A percentile compares a stretch with the other conserved stretches of the same genome.
Evolutionary conservation across 1,140 invertebrate species (phyloP).

Genomic region (Drosophila quadrilineata): DNA sequence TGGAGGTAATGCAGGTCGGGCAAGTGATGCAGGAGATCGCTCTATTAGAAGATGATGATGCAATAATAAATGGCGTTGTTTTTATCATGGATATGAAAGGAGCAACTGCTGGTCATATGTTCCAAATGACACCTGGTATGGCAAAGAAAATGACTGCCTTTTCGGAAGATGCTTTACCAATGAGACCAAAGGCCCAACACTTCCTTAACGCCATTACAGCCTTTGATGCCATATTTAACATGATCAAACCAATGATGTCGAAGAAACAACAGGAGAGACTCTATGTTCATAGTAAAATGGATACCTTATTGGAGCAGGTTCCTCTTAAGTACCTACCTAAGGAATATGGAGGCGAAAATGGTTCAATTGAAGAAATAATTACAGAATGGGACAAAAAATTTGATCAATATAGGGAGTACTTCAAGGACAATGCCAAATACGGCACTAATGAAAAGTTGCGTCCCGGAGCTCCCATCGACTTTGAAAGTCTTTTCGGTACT

Average conservation of each 20-base stretch:
- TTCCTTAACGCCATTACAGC: conserved; percentile 82
- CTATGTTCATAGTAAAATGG: conserved; percentile 82
- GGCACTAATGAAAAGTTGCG: conserved; percentile 83
- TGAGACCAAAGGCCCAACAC: conserved; percentile 82
- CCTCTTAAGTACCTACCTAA: conserved; percentile 82
- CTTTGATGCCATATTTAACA: conserved; percentile 82
- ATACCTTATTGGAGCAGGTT: conserved; percentile 81
- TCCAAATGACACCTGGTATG: conserved; percentile 81
- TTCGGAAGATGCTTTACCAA: conserved; percentile 82
- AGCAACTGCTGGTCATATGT: conserved; percentile 80
- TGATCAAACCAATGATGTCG: conserved; percentile 82
- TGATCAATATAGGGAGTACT: conserved; percentile 83
- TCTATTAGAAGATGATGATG: conserved; percentile 81
- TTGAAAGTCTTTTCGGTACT: conserved; percentile 77
- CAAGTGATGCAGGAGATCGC: conserved; percentile 58
- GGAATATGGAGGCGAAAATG: conserved; percentile 84
- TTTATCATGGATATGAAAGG: conserved; percentile 82
- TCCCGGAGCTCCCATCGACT: conserved; percentile 84
- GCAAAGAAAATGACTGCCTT: conserved; percentile 82
- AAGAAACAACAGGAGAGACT: conserved; percentile 82
- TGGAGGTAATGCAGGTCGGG: conserved; percentile 52
- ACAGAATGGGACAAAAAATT: conserved; percentile 83
- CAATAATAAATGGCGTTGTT: conserved; percentile 81
- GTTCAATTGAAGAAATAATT: conserved; percentile 81
- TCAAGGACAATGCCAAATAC: conserved; percentile 83